Evolutionary conservation across 2,113 vertebrate species (phyloP).

Genomic region (Calidris pugnax): DNA sequence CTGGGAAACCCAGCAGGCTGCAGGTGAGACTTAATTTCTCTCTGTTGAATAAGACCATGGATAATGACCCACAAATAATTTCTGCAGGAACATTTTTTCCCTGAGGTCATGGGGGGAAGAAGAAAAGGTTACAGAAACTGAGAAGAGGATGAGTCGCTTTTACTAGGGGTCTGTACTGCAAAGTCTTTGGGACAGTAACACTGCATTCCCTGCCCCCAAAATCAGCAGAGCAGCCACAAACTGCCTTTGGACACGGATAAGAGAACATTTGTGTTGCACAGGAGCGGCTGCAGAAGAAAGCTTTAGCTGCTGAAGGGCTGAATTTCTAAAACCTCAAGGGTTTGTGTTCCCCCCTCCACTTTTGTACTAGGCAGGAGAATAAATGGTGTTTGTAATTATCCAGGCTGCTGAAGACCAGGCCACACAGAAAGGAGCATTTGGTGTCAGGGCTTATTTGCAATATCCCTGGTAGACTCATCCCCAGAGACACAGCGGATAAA

Average conservation of each 20-base stretch:
- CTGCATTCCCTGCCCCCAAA: neutral
- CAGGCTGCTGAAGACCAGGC: neutral
- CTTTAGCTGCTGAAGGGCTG: neutral
- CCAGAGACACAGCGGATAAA: neutral
- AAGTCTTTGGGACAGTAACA: neutral
- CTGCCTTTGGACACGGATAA: accelerated
- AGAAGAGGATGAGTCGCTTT: neutral
- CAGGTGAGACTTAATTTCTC: neutral
- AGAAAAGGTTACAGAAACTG: neutral
- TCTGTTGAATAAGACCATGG: neutral
- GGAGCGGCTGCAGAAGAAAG: neutral
- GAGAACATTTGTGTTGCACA: neutral
- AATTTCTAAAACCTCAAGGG: neutral
- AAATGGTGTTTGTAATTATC: neutral
- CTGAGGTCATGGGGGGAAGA: neutral
- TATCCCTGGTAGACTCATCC: neutral
- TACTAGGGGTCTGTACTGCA: neutral
- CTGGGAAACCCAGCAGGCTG: neutral
- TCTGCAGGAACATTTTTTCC: neutral
- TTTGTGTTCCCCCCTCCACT: neutral
- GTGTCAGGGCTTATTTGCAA: neutral
- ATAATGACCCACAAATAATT: neutral
- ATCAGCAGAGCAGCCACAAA: neutral
- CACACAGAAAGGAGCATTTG: neutral
- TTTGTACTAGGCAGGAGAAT: neutral